Percentiles rank a stretch among this genome's conserved stretches.
Conservation (phyloP, 2,113 vertebrate species). For the Lucifuga dentata region DNA sequence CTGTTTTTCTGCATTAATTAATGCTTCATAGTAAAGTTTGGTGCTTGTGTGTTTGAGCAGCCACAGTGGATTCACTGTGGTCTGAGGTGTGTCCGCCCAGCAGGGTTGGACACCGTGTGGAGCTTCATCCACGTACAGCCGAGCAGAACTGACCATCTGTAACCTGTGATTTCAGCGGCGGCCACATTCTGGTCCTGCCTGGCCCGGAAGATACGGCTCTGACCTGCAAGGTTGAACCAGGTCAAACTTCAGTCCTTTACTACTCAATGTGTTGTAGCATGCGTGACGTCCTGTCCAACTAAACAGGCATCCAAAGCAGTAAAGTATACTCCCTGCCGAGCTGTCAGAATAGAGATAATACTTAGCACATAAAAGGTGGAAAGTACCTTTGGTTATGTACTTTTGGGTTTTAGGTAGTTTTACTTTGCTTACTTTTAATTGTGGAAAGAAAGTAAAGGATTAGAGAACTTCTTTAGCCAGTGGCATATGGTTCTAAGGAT, state of each 20-base stretch:
- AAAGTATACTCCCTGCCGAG: background rate
- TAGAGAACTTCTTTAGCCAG: no score
- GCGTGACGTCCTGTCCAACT: slow-evolving; percentile 7
- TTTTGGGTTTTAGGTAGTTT: no score
- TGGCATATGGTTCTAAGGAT: background rate
- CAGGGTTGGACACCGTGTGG: background rate
- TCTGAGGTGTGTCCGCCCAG: slow-evolving; percentile 50
- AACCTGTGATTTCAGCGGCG: slow-evolving; percentile 65
- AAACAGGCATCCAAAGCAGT: background rate
- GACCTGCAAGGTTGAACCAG: slow-evolving; percentile 51
- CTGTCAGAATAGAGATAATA: background rate
- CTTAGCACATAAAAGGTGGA: no score
- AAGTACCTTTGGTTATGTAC: no score
- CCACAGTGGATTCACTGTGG: slow-evolving; percentile 28
- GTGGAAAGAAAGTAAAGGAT: no score
- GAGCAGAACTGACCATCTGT: slow-evolving; percentile 47
- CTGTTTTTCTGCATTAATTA: slow-evolving; percentile 9
- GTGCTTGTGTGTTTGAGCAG: slow-evolving; percentile 14
- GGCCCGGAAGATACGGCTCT: slow-evolving; percentile 34
- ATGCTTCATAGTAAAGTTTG: slow-evolving; percentile 20
- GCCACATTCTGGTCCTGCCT: slow-evolving; percentile 57
- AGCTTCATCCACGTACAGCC: slow-evolving; percentile 41
- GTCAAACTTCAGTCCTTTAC: slow-evolving; percentile 21
- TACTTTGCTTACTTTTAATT: no score
- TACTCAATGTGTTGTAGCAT: slow-evolving; percentile 4